These are phyloP conservation scores for Elgaria multicarinata DNA, from an alignment of 2,113 vertebrate species.

Conservation along the genomic window DNA sequence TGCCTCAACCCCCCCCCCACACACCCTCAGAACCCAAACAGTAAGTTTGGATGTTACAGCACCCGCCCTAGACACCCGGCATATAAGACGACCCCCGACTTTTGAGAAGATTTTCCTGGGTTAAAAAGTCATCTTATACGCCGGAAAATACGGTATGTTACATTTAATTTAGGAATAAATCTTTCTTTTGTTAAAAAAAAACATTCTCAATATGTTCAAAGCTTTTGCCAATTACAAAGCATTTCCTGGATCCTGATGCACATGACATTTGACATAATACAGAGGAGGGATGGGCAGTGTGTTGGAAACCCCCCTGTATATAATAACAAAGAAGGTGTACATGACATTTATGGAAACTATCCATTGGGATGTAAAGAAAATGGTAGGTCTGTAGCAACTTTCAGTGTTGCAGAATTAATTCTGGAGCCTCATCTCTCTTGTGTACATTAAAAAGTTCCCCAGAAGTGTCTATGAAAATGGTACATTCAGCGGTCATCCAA, in stretches of 20 bases:
- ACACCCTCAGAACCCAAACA: too few relatives aligned
- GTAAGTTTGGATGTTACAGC: too few relatives aligned
- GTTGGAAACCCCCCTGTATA: background rate
- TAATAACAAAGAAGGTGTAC: background rate
- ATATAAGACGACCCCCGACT: too few relatives aligned
- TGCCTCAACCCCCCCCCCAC: too few relatives aligned
- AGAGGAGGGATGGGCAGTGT: background rate
- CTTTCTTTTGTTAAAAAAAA: background rate
- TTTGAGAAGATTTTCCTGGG: too few relatives aligned
- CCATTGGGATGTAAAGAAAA: background rate
- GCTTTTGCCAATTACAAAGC: background rate
- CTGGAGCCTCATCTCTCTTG: background rate
- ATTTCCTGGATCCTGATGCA: background rate
- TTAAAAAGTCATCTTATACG: too few relatives aligned
- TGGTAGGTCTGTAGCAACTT: background rate
- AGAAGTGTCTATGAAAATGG: background rate
- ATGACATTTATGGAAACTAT: background rate
- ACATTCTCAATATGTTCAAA: background rate
- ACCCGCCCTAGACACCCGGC: too few relatives aligned
- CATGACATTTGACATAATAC: background rate
- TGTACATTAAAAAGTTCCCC: background rate
- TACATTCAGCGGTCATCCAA: background rate
- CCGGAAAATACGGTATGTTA: too few relatives aligned
- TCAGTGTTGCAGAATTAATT: background rate
- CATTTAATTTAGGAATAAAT: constrained; percentile 17